Percentiles rank a stretch among this genome's conserved stretches.
Conservation (phyloP, 2,888 invertebrate species). For the Unio delphinus region DNA sequence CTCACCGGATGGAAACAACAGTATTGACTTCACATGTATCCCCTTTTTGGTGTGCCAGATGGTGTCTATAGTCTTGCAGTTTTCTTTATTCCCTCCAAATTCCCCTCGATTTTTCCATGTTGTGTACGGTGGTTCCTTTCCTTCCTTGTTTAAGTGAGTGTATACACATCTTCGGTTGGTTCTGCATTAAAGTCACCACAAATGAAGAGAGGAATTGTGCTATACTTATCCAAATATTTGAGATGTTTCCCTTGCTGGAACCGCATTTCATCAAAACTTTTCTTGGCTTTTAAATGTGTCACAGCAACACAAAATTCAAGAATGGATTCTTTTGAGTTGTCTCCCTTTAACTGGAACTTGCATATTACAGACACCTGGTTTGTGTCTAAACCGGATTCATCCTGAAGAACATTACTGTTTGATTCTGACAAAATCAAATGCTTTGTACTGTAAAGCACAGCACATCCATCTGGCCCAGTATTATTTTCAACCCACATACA, state of each 20-base stretch:
- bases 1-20: conserved; percentile 78
- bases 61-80: conserved; percentile 84
- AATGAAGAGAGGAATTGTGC: conserved; percentile 75
- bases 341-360: conserved; percentile 47
- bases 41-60: conserved; percentile 70
- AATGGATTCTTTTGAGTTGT: conserved; percentile 70
- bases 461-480: conserved; percentile 86
- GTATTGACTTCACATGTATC: conserved; percentile 76
- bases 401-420: conserved; percentile 45
- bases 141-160: conserved; percentile 53
- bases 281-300: conserved; percentile 83
- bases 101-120: conserved; percentile 82
- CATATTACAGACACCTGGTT: conserved; percentile 76
- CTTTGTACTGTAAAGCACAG: conserved; percentile 80
- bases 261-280: conserved; percentile 72
- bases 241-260: conserved; percentile 53
- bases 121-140: conserved; percentile 80
- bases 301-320: conserved; percentile 80
- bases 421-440: conserved; percentile 76
- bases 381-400: conserved; percentile 25
- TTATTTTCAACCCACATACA: conserved; percentile 80
- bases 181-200: conserved; percentile 87
- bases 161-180: conserved; percentile 78
- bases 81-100: conserved; percentile 74
- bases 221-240: conserved; percentile 35